phyloP scores from a whole-genome alignment of 2,888 invertebrate species.

The Tricholauxania praeusta region DNA sequence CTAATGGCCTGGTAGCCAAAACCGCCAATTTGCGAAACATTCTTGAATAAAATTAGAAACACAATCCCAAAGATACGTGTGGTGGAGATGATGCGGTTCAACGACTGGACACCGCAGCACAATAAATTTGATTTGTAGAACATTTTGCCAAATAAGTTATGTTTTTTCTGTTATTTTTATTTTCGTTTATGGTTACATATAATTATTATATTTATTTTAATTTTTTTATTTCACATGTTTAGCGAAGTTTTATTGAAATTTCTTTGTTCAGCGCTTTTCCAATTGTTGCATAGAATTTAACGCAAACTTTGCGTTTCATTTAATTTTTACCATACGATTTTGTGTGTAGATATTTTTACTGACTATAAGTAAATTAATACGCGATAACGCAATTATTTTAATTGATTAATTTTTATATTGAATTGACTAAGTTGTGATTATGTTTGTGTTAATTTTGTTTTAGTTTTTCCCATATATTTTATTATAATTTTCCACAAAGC shows the following conservation, averaged over 20 bases:
- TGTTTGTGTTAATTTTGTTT: background rate
- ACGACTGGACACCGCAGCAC: background rate
- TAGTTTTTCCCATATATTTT: background rate
- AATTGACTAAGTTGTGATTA: no score
- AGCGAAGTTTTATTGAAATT: background rate
- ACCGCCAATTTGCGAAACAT: conserved; percentile 47
- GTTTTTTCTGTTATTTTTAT: background rate
- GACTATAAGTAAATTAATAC: no score
- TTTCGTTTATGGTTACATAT: background rate
- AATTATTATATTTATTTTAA: background rate
- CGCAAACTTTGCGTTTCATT: no score
- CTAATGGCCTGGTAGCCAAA: conserved; percentile 35
- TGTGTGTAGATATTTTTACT: no score
- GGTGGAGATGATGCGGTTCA: background rate
- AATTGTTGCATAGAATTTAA: no score
- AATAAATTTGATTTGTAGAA: conserved; percentile 6
- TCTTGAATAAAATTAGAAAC: conserved; percentile 47
- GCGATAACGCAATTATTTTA: no score
- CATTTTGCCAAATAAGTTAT: conserved; percentile 15
- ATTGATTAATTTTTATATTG: no score
- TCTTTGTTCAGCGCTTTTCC: no score
- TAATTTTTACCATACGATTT: no score
- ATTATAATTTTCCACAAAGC: no score
- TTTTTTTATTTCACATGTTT: background rate
- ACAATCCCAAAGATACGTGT: conserved; percentile 34